Percentiles rank a stretch among this genome's conserved stretches.
These are phyloP conservation scores for Thysanoteuthis rhombus DNA, from an alignment of 2,888 invertebrate species.

Conservation along the genomic window DNA sequence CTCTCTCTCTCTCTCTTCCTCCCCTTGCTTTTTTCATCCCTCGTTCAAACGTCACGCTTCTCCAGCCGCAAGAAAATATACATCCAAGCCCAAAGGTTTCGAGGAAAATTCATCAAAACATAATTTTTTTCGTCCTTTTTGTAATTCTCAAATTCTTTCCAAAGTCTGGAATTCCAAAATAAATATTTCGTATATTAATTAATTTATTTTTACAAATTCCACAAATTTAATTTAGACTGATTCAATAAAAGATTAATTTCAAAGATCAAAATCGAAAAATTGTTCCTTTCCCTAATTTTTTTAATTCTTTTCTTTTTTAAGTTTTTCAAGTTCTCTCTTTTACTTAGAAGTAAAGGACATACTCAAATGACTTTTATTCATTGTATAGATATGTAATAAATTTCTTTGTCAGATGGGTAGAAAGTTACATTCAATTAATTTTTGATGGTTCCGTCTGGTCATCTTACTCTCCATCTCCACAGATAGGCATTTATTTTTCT, in stretches of 20 bases:
- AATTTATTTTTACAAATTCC: background rate
- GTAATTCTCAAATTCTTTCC: background rate
- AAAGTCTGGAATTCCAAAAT: background rate
- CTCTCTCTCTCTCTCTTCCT: background rate
- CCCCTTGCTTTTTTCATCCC: background rate
- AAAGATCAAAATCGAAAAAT: background rate
- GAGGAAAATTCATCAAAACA: background rate
- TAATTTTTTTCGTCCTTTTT: background rate
- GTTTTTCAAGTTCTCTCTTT: background rate
- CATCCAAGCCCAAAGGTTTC: background rate
- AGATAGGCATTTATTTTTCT: background rate
- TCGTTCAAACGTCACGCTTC: background rate
- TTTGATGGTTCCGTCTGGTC: background rate
- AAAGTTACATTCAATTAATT: background rate
- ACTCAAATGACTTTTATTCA: background rate
- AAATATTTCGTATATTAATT: background rate
- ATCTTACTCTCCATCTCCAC: background rate
- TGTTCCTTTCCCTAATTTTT: no score
- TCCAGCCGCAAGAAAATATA: background rate
- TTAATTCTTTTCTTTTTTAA: background rate
- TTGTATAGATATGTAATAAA: background rate
- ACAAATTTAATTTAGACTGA: background rate
- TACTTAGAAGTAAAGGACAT: background rate
- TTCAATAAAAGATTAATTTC: background rate
- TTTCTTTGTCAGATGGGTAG: background rate